Conservation (phyloP, 2,113 vertebrate genomes). For the Otus sunia region DNA sequence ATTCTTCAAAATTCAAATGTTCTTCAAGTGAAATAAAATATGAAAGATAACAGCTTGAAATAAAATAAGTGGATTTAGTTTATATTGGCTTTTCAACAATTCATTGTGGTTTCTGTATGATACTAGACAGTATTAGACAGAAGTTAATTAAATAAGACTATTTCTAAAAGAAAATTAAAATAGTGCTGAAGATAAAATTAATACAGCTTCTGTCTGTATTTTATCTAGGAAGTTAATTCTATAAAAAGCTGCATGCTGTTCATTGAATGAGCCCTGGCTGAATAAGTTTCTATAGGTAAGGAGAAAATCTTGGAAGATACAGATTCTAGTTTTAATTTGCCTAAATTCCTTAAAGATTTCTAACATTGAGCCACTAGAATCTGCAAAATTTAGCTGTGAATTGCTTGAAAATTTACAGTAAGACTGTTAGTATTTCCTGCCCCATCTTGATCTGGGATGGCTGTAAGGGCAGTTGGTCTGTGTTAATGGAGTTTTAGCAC, state of each 20-base stretch:
- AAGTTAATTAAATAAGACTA: background rate
- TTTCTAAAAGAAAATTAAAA: background rate
- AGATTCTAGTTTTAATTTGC: background rate
- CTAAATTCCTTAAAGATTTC: background rate
- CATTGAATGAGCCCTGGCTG: background rate
- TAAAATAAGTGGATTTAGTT: background rate
- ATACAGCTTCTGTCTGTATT: background rate
- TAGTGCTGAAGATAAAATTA: background rate
- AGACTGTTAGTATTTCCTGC: background rate
- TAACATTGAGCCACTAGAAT: background rate
- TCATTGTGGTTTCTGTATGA: background rate
- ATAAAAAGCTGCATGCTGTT: background rate
- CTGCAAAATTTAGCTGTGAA: background rate
- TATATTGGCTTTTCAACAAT: background rate
- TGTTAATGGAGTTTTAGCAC: constrained; percentile 12
- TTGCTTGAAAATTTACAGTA: background rate
- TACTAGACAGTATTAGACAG: background rate
- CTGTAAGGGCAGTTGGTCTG: background rate
- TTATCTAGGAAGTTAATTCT: background rate
- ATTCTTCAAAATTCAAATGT: background rate
- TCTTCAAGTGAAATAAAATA: background rate
- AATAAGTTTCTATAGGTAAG: background rate
- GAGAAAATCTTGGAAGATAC: background rate
- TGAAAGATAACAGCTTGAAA: background rate
- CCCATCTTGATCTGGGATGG: background rate